These are phyloP conservation scores for Phymorhynchus buccinoides DNA, from an alignment of 1,140 invertebrate genomes.

Conservation along the genomic window DNA sequence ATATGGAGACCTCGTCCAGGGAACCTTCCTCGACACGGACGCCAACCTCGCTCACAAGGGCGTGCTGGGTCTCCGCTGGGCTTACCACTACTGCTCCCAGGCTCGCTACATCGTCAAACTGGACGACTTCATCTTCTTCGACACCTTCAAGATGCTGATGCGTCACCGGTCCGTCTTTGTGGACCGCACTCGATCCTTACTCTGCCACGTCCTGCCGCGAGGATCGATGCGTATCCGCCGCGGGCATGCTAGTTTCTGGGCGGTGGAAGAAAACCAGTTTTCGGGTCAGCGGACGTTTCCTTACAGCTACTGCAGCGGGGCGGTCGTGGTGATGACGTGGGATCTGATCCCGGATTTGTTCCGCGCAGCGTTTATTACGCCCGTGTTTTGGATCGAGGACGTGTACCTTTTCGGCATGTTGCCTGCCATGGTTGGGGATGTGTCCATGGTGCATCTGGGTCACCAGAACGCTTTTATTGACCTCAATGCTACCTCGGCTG, in stretches of 20 bases:
- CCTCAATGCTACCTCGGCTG: not conserved
- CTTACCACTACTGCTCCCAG: constrained; percentile 78
- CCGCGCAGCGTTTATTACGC: constrained; percentile 62
- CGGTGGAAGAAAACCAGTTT: constrained; percentile 50
- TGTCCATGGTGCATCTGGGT: constrained; percentile 23
- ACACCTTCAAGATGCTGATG: constrained; percentile 76
- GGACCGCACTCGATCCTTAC: constrained; percentile 37
- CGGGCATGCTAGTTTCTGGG: constrained; percentile 48
- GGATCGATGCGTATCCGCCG: constrained; percentile 48
- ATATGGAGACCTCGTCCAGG: constrained; percentile 62
- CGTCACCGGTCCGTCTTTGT: constrained; percentile 32
- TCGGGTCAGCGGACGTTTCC: constrained; percentile 50
- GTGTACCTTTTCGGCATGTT: constrained; percentile 76
- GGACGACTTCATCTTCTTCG: constrained; percentile 90
- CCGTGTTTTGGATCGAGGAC: constrained; percentile 77
- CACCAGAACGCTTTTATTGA: not conserved
- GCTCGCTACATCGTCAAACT: constrained; percentile 86
- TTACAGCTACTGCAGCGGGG: constrained; percentile 56
- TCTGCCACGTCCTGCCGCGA: constrained; percentile 46
- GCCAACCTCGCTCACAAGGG: constrained; percentile 75
- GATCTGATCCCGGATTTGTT: constrained; percentile 60
- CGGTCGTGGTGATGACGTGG: constrained; percentile 49
- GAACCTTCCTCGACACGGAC: constrained; percentile 61
- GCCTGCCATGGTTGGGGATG: constrained; percentile 35
- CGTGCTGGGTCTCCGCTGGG: constrained; percentile 88